phyloP scores from a whole-genome alignment of 2,113 vertebrate genomes.

The Gambusia holbrooki region DNA sequence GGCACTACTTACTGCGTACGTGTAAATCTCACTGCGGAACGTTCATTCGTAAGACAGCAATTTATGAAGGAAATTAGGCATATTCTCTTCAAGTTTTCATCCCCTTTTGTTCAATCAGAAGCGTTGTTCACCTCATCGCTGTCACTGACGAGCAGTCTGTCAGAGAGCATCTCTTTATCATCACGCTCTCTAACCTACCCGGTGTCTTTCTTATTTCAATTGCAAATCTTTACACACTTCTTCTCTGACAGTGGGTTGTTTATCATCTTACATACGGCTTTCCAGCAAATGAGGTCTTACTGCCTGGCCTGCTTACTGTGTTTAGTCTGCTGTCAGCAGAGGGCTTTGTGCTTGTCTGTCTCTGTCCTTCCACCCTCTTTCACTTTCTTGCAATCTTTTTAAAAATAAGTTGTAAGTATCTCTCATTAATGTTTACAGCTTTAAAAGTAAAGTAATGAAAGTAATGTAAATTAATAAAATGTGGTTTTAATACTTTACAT shows the following conservation, averaged over 20 bases:
- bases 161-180: neutral
- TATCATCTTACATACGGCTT: constrained; percentile 2
- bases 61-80: neutral
- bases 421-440: neutral
- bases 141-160: constrained; percentile 12
- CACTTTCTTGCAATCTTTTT: neutral
- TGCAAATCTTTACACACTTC: neutral
- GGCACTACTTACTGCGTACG: neutral
- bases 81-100: constrained; percentile 15
- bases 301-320: constrained; percentile 2
- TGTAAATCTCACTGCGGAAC: neutral
- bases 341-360: constrained; percentile 18
- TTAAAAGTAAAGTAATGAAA: neutral
- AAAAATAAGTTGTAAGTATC: neutral
- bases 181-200: neutral
- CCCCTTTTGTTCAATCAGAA: neutral
- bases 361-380: constrained; percentile 15
- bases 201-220: constrained; percentile 21
- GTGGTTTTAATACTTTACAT: too few relatives aligned
- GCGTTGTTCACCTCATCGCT: constrained; percentile 6
- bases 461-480: too few relatives aligned
- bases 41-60: neutral
- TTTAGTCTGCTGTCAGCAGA: constrained; percentile 3
- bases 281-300: neutral
- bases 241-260: constrained; percentile 7